Evolutionary conservation across 2,113 vertebrate genomes (phyloP).

Genomic region (Corythornis cristatus): DNA sequence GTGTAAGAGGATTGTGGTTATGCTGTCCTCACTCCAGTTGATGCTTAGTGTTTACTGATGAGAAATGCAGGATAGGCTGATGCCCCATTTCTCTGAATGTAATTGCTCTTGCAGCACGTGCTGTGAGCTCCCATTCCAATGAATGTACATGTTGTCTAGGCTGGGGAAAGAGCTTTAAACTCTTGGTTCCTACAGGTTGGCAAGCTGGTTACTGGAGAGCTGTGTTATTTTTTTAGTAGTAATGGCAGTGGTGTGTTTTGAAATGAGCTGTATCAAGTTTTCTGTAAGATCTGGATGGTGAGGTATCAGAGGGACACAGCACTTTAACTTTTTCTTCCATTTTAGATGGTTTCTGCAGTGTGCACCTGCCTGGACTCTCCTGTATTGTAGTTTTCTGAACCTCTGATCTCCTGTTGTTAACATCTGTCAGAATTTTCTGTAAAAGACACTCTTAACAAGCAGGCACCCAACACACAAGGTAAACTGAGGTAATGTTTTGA

Average conservation of each 20-base stretch:
- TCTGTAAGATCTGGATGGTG: background rate
- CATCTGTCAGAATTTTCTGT: background rate
- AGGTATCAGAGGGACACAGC: background rate
- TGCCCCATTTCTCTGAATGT: background rate
- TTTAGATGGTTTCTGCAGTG: background rate
- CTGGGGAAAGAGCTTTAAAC: constrained; percentile 24
- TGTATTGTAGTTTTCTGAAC: background rate
- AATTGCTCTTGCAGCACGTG: background rate
- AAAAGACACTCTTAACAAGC: background rate
- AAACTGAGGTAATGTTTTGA: background rate
- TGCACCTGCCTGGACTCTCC: background rate
- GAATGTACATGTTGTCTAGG: background rate
- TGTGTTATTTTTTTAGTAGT: background rate
- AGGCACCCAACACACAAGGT: background rate
- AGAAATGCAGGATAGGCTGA: background rate
- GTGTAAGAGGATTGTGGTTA: background rate
- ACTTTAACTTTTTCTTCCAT: background rate
- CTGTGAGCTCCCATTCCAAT: background rate
- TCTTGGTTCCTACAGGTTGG: background rate
- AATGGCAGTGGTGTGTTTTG: background rate
- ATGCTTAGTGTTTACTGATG: background rate
- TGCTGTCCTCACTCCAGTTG: background rate
- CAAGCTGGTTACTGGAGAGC: background rate
- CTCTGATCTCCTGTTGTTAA: background rate
- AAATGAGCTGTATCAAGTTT: background rate